Base-by-base conservation (phyloP, 2,113 vertebrate genomes). In the Dolichallabes microphthalmus region DNA sequence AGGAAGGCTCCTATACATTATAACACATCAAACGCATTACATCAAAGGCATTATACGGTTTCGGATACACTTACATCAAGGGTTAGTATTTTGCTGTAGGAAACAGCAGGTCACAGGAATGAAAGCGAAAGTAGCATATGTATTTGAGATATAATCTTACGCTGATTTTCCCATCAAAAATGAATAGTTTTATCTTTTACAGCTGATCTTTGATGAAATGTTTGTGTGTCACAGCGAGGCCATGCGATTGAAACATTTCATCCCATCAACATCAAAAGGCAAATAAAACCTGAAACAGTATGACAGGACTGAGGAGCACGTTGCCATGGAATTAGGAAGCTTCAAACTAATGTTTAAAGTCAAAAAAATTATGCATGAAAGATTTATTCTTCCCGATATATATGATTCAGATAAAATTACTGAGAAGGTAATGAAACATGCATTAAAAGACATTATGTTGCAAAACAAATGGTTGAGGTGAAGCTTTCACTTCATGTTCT, bases 371-470 rank as follows among this genome's bases (percentile, higher is more conserved):
- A 87, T 85, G 81, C 92, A 94, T 95, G 55, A 94, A 95, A 93
- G 93, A 95, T 95, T 94, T 73, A 95, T 80, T 20, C 20, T 66
- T 79, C 53, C 30, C 30, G 12, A 86, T 45, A 61, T 89, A 84
- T 91, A 93, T 95, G 92, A 95, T 95, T 95, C 86, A 95, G 91
- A 93, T 93, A 94, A 45, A 45, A 45, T 8, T 8, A 45, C 8
- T 45, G 7, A 45, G 8, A 45, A 45, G 6, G 94, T 94, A 94
- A 94, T 93, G 93, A 78, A 78, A 93, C 91, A 93, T 93, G 94
- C 93, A 95, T 95, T 95, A 95, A 95, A 94, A 93, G 87, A 93
- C 93, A 94, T 94, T 95, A 92, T 91, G 90, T 89, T 94, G 83
- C 88, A 92, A 94, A 94, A 85, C 91, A 93, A 94, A 92, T 91